A percentile compares a stretch with the other conserved stretches of the same genome.
These are phyloP conservation scores for Lacerta viridis DNA, from an alignment of 2,797 vertebrate genomes.

Conservation along the genomic window DNA sequence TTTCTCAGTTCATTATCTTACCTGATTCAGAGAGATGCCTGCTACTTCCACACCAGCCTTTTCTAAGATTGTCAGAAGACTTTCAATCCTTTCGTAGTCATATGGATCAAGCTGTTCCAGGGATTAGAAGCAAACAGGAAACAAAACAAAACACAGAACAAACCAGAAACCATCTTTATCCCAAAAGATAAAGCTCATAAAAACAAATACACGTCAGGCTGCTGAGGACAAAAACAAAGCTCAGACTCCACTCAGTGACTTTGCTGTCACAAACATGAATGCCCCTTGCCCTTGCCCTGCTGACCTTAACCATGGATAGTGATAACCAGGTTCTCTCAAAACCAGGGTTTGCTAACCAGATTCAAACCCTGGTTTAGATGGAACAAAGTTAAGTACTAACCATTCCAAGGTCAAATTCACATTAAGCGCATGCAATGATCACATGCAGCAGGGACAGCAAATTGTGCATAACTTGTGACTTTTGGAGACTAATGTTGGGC, in stretches of 20 bases:
- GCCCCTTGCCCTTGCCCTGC: background rate
- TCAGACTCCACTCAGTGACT: background rate
- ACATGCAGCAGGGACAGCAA: background rate
- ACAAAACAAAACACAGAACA: background rate
- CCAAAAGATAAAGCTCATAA: background rate
- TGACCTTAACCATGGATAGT: background rate
- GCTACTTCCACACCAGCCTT: slow-evolving; percentile 86
- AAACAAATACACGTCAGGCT: background rate
- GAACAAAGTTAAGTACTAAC: background rate
- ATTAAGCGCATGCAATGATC: background rate
- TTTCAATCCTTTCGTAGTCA: slow-evolving; percentile 93
- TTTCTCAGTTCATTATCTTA: slow-evolving; percentile 56
- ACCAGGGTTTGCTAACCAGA: background rate
- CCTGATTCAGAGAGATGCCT: slow-evolving; percentile 88
- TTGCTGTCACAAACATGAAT: background rate
- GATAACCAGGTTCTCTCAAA: background rate
- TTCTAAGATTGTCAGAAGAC: slow-evolving; percentile 90
- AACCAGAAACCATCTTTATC: background rate
- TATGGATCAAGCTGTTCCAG: slow-evolving; percentile 92
- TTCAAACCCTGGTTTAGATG: background rate
- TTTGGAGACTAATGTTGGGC: background rate
- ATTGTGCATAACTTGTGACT: background rate
- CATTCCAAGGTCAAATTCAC: background rate
- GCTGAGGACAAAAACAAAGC: background rate
- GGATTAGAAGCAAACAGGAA: slow-evolving; percentile 33